Evolutionary conservation across 2,113 vertebrate genomes (phyloP).

Genomic region (Plectropomus leopardus): DNA sequence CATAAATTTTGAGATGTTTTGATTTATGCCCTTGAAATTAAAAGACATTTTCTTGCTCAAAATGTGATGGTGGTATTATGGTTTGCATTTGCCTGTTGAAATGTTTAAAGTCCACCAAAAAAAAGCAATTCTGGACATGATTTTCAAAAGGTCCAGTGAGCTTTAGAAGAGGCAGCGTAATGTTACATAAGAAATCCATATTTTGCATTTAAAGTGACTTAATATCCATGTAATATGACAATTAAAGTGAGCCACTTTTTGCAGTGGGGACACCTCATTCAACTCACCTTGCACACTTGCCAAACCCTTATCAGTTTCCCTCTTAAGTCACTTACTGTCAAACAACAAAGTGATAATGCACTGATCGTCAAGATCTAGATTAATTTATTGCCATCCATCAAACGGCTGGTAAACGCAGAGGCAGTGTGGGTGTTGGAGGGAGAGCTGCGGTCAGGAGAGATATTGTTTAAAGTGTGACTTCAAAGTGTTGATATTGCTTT

Average conservation of each 20-base stretch:
- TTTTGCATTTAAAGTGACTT: background rate
- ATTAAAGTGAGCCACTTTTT: conserved; percentile 21
- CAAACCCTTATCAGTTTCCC: conserved; percentile 60
- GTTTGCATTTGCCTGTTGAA: background rate
- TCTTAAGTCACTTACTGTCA: conserved; percentile 64
- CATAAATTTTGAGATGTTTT: background rate
- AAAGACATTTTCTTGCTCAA: background rate
- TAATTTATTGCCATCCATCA: conserved; percentile 73
- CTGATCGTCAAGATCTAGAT: conserved; percentile 79
- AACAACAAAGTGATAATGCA: conserved; percentile 73
- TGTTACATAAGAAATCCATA: background rate
- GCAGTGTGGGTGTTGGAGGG: conserved; percentile 37
- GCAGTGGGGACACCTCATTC: conserved; percentile 14
- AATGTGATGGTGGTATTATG: background rate
- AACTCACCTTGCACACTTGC: conserved; percentile 45
- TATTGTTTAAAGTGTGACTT: conserved; percentile 65
- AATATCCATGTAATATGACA: background rate
- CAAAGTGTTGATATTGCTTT: conserved; percentile 57
- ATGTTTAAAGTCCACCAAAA: background rate
- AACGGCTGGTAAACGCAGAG: conserved; percentile 77
- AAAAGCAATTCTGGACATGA: background rate
- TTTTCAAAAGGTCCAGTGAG: background rate
- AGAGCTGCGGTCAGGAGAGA: conserved; percentile 32
- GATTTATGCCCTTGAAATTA: background rate
- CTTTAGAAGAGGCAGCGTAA: too few species aligned